Evolutionary conservation across 2,888 invertebrate genomes (phyloP).

Genomic region (Linyphia triangularis): DNA sequence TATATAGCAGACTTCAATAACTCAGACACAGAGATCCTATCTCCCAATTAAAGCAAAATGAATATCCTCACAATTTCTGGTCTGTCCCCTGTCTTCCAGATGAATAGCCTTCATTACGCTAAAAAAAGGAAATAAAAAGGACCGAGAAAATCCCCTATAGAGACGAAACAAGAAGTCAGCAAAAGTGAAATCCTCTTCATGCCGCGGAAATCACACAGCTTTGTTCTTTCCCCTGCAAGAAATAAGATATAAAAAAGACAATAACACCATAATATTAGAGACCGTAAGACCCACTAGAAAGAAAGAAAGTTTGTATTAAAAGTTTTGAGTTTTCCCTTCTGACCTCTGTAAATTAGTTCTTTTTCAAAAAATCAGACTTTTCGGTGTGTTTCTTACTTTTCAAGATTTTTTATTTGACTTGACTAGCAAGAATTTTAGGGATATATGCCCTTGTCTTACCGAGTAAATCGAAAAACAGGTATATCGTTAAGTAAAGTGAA

Average conservation of each 20-base stretch:
- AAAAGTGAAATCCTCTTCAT: slow-evolving; percentile 62
- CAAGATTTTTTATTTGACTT: neutral
- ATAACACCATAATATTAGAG: slow-evolving; percentile 29
- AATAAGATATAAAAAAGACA: slow-evolving; percentile 55
- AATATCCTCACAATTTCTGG: slow-evolving; percentile 22
- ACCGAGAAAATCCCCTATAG: slow-evolving; percentile 28
- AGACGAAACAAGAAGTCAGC: slow-evolving; percentile 60
- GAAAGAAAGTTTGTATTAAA: slow-evolving; percentile 49
- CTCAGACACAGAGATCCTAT: too few relatives aligned
- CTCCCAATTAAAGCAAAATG: neutral
- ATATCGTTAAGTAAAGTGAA: too few relatives aligned
- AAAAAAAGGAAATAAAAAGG: slow-evolving; percentile 8
- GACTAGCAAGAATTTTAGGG: too few relatives aligned
- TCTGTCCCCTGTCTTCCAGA: slow-evolving; percentile 15
- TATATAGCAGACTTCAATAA: too few relatives aligned
- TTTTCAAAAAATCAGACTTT: neutral
- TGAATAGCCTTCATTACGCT: slow-evolving; percentile 54
- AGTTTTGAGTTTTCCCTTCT: slow-evolving; percentile 5
- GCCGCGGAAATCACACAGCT: slow-evolving; percentile 42
- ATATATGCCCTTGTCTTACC: too few relatives aligned
- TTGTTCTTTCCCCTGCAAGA: slow-evolving; percentile 10
- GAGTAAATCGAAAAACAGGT: too few relatives aligned
- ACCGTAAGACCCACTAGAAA: neutral
- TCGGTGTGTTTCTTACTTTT: neutral
- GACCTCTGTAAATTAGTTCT: slow-evolving; percentile 15